Evolutionary conservation across 1,140 invertebrate genomes (phyloP).

Genomic region (Macrocentrus cingulum): DNA sequence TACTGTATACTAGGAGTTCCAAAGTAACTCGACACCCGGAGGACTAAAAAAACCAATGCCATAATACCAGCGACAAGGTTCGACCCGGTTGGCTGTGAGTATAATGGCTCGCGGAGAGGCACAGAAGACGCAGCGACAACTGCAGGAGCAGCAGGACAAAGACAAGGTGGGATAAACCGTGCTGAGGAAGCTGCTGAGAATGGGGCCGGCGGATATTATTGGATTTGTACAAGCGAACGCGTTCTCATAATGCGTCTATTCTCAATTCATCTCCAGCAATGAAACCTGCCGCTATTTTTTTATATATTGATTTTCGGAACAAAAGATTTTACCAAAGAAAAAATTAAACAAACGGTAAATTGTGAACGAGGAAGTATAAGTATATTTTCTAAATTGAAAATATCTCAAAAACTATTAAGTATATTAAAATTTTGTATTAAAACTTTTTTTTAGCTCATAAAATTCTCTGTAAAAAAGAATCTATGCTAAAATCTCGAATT

Average conservation of each 20-base stretch:
- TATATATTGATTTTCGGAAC: too few relatives aligned
- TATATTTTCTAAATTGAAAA: neutral
- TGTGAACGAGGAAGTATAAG: neutral
- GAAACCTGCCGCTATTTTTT: too few relatives aligned
- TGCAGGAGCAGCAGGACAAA: too few relatives aligned
- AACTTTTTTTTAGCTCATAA: too few relatives aligned
- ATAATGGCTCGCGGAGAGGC: slow-evolving; percentile 25
- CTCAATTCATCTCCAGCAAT: neutral
- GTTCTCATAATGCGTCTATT: slow-evolving; percentile 41
- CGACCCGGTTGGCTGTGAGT: slow-evolving; percentile 12
- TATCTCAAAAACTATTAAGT: too few relatives aligned
- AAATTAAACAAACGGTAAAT: too few relatives aligned
- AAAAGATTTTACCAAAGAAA: too few relatives aligned
- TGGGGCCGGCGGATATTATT: slow-evolving; percentile 43
- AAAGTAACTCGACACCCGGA: slow-evolving; percentile 24
- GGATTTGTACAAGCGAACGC: slow-evolving; percentile 53
- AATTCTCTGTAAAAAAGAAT: too few relatives aligned
- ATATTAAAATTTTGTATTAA: too few relatives aligned
- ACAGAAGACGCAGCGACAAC: slow-evolving; percentile 11
- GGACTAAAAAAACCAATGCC: slow-evolving; percentile 5
- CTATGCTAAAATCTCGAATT: too few relatives aligned
- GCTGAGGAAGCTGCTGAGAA: too few relatives aligned
- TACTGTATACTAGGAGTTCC: too few relatives aligned
- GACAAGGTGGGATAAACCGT: slow-evolving; percentile 25
- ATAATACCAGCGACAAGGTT: slow-evolving; percentile 21